Conservation (phyloP, 2,888 invertebrate genomes). For the Tiliacea aurago region DNA sequence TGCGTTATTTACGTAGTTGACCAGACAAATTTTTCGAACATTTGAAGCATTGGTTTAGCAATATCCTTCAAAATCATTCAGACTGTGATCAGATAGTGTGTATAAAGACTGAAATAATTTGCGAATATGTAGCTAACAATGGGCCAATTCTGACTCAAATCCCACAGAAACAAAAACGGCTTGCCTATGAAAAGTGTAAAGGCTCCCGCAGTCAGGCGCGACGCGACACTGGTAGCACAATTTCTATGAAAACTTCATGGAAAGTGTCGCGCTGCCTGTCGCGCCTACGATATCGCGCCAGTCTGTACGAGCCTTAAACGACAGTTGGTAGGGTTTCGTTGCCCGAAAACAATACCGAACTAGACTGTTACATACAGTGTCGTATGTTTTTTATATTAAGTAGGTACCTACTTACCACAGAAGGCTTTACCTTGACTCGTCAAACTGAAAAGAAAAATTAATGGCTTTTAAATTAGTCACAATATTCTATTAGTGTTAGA, state of each 20-base stretch:
- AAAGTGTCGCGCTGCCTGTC: too few relatives aligned
- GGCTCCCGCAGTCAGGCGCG: too few relatives aligned
- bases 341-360: slow-evolving; percentile 42
- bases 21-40: too few relatives aligned
- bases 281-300: too few relatives aligned
- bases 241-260: too few relatives aligned
- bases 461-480: slow-evolving; percentile 13
- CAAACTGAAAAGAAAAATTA: slow-evolving; percentile 6
- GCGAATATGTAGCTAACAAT: slow-evolving; percentile 38
- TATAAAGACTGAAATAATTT: slow-evolving; percentile 16
- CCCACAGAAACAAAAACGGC: slow-evolving; percentile 67
- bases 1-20: too few relatives aligned
- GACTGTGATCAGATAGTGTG: neutral
- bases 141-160: slow-evolving; percentile 52
- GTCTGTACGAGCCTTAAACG: slow-evolving; percentile 1
- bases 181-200: slow-evolving; percentile 62
- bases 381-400: neutral
- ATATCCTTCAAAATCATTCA: too few relatives aligned
- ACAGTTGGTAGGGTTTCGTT: slow-evolving; percentile 49
- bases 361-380: slow-evolving; percentile 19
- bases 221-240: too few relatives aligned
- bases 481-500: slow-evolving; percentile 3
- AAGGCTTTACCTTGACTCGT: slow-evolving; percentile 1
- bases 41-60: too few relatives aligned
- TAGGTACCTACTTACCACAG: slow-evolving; percentile 5